Percentiles rank a stretch among this genome's conserved stretches.
Evolutionary conservation across 2,888 invertebrate genomes (phyloP).

Genomic region (Phragmatobia fuliginosa): DNA sequence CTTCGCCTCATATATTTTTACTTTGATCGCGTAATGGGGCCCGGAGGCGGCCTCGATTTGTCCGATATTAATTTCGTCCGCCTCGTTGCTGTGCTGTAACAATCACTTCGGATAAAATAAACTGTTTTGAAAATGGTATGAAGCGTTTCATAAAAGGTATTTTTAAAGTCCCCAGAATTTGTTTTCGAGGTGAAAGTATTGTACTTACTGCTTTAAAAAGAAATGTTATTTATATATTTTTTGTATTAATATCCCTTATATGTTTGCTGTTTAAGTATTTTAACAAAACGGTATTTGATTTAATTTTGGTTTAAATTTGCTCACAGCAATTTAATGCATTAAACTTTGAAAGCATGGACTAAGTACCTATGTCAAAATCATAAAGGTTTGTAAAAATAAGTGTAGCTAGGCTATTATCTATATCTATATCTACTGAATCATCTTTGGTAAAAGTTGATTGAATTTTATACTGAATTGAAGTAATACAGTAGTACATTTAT

Average conservation of each 20-base stretch:
- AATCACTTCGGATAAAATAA: conserved; percentile 57
- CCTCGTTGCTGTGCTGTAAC: conserved; percentile 54
- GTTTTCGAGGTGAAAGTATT: background rate
- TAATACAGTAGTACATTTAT: background rate
- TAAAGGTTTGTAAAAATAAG: background rate
- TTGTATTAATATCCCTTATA: background rate
- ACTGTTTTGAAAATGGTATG: conserved; percentile 53
- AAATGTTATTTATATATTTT: background rate
- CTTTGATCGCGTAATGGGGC: conserved; percentile 82
- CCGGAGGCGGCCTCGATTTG: conserved; percentile 78
- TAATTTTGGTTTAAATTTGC: no score
- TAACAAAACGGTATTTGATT: background rate
- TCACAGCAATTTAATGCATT: no score
- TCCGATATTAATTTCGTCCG: conserved; percentile 80
- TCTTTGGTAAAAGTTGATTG: no score
- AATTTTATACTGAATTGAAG: background rate
- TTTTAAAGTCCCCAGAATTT: background rate
- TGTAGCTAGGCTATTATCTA: no score
- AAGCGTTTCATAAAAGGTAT: conserved; percentile 16
- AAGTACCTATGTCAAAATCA: background rate
- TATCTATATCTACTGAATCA: no score
- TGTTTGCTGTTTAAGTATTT: background rate
- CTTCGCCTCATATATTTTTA: conserved; percentile 85
- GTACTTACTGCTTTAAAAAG: background rate
- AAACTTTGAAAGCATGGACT: no score